A percentile compares a stretch with the other conserved stretches of the same genome.
These are phyloP conservation scores for Lutraria rhynchaena DNA, from an alignment of 1,140 invertebrate species.

Conservation along the genomic window DNA sequence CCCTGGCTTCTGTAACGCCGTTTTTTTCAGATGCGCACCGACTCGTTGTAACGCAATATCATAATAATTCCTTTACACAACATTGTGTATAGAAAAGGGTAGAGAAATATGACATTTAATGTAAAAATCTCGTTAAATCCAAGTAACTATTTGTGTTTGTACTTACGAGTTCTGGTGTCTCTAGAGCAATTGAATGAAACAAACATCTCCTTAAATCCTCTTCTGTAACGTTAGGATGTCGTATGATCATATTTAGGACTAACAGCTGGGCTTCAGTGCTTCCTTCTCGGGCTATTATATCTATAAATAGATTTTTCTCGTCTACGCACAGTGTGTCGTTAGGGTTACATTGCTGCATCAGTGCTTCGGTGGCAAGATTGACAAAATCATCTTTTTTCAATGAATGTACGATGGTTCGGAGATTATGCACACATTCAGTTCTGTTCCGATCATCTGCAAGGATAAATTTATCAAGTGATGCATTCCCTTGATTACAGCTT, in stretches of 20 bases:
- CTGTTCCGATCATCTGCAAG: conserved; percentile 39
- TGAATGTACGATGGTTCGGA: conserved; percentile 16
- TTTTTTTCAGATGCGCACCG: too few relatives aligned
- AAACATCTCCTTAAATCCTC: conserved; percentile 46
- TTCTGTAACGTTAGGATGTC: conserved; percentile 5
- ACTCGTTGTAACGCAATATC: too few relatives aligned
- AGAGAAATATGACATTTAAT: too few relatives aligned
- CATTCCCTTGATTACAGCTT: too few relatives aligned
- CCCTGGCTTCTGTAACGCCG: too few relatives aligned
- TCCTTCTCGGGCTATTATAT: conserved; percentile 34
- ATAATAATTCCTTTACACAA: too few relatives aligned
- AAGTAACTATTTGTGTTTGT: too few relatives aligned
- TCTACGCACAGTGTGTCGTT: conserved; percentile 47
- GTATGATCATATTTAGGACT: conserved; percentile 22
- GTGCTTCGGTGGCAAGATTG: background rate
- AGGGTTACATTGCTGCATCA: conserved; percentile 10
- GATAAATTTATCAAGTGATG: too few relatives aligned
- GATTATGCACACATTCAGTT: conserved; percentile 54
- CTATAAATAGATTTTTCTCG: conserved; percentile 56
- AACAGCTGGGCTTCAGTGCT: conserved; percentile 44
- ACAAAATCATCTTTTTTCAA: conserved; percentile 35
- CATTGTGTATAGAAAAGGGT: too few relatives aligned
- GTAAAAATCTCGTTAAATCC: too few relatives aligned
- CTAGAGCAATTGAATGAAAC: conserved; percentile 21
- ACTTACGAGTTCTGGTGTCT: conserved; percentile 10